Base-by-base conservation (phyloP, 2,888 invertebrate genomes). In the Athetis lepigone region DNA sequence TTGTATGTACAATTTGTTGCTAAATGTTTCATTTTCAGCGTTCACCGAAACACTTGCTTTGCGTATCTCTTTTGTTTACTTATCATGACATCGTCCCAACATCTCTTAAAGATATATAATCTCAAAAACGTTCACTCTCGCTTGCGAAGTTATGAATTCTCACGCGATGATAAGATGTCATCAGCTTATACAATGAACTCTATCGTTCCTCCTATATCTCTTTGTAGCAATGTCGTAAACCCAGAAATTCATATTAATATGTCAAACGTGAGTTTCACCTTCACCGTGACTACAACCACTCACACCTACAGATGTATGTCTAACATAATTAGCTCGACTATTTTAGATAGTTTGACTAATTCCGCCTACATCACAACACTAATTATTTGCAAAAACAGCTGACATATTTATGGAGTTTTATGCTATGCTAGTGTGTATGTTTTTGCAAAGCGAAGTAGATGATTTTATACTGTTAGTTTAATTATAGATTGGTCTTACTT, bases 301-400 rank as follows among this genome's bases (percentile, higher is more conserved):
- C n/a, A n/a, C n/a, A n/a, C n/a, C n/a, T n/a, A n/a, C n/a, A n/a
- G n/a, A 19, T 70, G 58, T 73, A 70, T 60, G 68, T 45, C 45
- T 47, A 51, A 60, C 59, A 62, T 65, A 74, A 72, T 73, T 74
- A 74, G 57, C 65, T 43, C 21, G 56, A 68, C 84, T 85, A 84
- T 88, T 89, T 86, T 78, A 74, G 81, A 80, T 74, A 72, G 70
- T 83, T 85, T 81, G 85, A 87, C 83, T 86, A 86, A 88, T 84
- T 63, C 70, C 86, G 79, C 88, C 86, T 86, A 88, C 88, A 51
- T 47, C 42, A 52, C 54, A 72, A 64, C 71, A 83, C 86, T 88
- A 87, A 88, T 88, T 86, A 86, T 79, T 79, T 73, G 63, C 83
- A 81, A 70, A 77, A 78, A 79, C 81, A 75, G 82, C 65, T 84